These are phyloP conservation scores for Wasmannia auropunctata DNA, from an alignment of 1,140 invertebrate genomes.

Conservation along the genomic window DNA sequence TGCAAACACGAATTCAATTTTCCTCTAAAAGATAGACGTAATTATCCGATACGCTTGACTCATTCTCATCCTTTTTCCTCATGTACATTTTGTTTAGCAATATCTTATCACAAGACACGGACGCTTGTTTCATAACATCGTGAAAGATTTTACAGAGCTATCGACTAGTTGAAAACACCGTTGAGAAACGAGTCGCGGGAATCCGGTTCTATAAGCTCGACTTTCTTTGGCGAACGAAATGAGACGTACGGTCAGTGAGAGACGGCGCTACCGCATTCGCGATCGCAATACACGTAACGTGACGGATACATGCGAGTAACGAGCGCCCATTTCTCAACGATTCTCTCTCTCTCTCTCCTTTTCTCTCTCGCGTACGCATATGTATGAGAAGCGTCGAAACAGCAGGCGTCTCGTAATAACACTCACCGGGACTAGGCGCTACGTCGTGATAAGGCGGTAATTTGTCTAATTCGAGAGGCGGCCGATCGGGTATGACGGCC, in stretches of 20 bases:
- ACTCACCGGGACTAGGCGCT: slow-evolving; percentile 83
- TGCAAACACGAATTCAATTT: neutral
- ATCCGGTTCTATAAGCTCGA: slow-evolving; percentile 42
- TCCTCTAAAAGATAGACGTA: neutral
- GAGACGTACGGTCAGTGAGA: slow-evolving; percentile 9
- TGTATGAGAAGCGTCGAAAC: slow-evolving; percentile 39
- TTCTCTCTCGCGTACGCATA: slow-evolving; percentile 23
- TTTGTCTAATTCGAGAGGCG: slow-evolving; percentile 84
- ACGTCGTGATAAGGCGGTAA: slow-evolving; percentile 85
- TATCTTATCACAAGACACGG: neutral
- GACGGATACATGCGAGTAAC: slow-evolving; percentile 38
- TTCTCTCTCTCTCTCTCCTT: too few relatives aligned
- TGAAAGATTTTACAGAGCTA: neutral
- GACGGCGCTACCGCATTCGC: slow-evolving; percentile 31
- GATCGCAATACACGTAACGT: slow-evolving; percentile 38
- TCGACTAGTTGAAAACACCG: slow-evolving; percentile 23
- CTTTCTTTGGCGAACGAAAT: slow-evolving; percentile 37
- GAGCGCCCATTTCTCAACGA: slow-evolving; percentile 45
- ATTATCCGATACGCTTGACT: neutral
- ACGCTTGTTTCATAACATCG: slow-evolving; percentile 1
- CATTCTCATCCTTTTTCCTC: neutral
- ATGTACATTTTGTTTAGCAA: neutral
- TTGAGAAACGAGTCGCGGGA: neutral
- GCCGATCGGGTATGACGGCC: slow-evolving; percentile 84
- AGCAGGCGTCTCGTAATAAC: slow-evolving; percentile 49